These are phyloP conservation scores for Callocephalon fimbriatum DNA, from an alignment of 2,113 vertebrate genomes.

Conservation along the genomic window DNA sequence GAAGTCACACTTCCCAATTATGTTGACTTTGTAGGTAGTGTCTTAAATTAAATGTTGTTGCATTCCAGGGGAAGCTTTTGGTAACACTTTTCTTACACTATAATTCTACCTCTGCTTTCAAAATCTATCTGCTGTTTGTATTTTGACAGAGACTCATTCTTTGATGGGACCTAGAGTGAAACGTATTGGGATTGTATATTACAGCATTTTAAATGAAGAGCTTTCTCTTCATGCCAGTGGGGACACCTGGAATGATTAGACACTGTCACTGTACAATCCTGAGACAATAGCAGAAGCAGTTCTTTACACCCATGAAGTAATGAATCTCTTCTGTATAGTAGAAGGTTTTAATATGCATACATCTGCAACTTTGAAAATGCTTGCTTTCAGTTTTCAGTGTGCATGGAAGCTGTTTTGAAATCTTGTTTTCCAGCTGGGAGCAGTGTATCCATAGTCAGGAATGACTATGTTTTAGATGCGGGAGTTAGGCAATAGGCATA, in stretches of 20 bases:
- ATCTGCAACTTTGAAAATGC: not conserved
- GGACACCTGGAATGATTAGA: conserved; percentile 19
- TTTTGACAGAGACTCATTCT: conserved; percentile 16
- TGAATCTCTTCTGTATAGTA: not conserved
- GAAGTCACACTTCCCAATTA: not conserved
- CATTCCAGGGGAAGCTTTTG: not conserved
- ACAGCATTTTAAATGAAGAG: conserved; percentile 20
- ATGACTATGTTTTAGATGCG: not conserved
- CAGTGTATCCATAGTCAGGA: not conserved
- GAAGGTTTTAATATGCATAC: not conserved
- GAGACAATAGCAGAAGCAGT: not conserved
- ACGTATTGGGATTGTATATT: not conserved
- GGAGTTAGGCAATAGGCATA: not conserved
- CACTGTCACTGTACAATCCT: not conserved
- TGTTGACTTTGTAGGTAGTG: not conserved
- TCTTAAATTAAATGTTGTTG: conserved; percentile 6
- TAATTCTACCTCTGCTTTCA: not conserved
- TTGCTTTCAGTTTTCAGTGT: not conserved
- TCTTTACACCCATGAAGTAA: not conserved
- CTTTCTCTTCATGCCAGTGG: conserved; percentile 19
- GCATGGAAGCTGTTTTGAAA: not conserved
- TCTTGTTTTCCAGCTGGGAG: not conserved
- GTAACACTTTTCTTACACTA: not conserved
- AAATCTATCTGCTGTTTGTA: not conserved
- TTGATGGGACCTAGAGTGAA: conserved; percentile 11